Percentiles rank a stretch among this genome's conserved stretches.
These are phyloP conservation scores for Leucozona laternaria DNA, from an alignment of 2,888 invertebrate species.

Conservation along the genomic window DNA sequence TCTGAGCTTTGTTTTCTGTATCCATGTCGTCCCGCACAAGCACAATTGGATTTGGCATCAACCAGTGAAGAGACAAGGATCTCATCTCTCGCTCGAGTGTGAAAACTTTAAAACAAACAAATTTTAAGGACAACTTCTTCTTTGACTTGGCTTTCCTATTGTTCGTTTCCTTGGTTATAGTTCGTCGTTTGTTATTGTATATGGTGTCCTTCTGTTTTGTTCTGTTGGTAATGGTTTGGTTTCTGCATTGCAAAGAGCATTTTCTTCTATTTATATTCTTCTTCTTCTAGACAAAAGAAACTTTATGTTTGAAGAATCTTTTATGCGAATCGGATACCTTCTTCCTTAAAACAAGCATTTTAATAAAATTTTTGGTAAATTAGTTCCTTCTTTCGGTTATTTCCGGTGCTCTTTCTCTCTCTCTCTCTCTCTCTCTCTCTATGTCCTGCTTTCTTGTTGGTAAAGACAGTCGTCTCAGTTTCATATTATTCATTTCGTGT, in stretches of 20 bases:
- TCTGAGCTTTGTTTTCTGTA: background rate
- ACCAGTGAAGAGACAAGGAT: conserved; percentile 12
- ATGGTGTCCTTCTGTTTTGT: conserved; percentile 32
- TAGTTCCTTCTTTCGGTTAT: conserved; percentile 59
- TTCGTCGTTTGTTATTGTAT: background rate
- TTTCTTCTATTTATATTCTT: background rate
- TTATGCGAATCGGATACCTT: conserved; percentile 31
- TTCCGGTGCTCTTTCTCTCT: background rate
- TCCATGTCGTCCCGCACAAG: conserved; percentile 39
- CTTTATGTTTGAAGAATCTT: conserved; percentile 10
- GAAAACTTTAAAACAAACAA: conserved; percentile 60
- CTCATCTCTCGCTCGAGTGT: conserved; percentile 10
- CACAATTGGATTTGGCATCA: conserved; percentile 56
- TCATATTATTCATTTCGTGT: conserved; percentile 61
- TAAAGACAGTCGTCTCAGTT: conserved; percentile 35
- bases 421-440: background rate
- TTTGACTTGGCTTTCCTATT: conserved; percentile 35
- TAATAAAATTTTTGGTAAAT: conserved; percentile 68
- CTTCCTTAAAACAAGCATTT: conserved; percentile 28
- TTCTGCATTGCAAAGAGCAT: conserved; percentile 9
- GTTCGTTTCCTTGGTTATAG: conserved; percentile 25
- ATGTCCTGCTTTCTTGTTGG: conserved; percentile 22
- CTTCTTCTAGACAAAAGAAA: conserved; percentile 39
- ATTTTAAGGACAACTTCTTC: conserved; percentile 44
- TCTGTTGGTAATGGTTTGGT: background rate